A percentile compares a stretch with the other conserved stretches of the same genome.
These are phyloP conservation scores for Lates calcarifer DNA, from an alignment of 2,113 vertebrate species.

Conservation along the genomic window DNA sequence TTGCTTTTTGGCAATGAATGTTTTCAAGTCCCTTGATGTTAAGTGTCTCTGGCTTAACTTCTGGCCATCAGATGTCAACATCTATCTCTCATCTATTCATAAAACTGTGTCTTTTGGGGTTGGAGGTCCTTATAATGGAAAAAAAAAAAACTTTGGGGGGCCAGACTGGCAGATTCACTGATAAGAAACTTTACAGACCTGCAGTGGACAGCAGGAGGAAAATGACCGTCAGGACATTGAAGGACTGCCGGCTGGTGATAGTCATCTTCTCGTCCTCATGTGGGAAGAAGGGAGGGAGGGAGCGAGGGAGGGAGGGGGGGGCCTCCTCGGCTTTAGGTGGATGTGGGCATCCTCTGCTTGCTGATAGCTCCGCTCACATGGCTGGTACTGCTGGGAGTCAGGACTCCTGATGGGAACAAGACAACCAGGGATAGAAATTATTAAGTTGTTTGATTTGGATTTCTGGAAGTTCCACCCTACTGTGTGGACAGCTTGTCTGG, in stretches of 20 bases:
- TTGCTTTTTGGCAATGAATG: constrained; percentile 35
- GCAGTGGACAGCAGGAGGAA: constrained; percentile 91
- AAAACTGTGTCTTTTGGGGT: constrained; percentile 15
- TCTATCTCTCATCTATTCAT: constrained; percentile 1
- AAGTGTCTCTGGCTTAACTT: constrained; percentile 39
- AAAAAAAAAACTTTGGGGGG: not conserved
- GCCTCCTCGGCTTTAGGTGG: constrained; percentile 73
- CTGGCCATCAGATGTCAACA: constrained; percentile 49
- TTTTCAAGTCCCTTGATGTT: constrained; percentile 28
- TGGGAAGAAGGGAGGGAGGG: constrained; percentile 69
- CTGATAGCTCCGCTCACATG: constrained; percentile 80
- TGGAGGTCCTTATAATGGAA: constrained; percentile 1
- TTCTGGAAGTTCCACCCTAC: constrained; percentile 50
- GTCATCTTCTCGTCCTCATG: constrained; percentile 96
- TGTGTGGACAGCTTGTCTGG: constrained; percentile 56
- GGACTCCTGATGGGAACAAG: constrained; percentile 75
- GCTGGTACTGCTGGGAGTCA: constrained; percentile 69
- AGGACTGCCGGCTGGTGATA: constrained; percentile 92
- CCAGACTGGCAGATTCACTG: constrained; percentile 16
- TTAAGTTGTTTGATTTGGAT: constrained; percentile 62
- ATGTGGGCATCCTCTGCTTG: constrained; percentile 74
- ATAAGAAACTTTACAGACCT: constrained; percentile 84
- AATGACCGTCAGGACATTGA: constrained; percentile 91
- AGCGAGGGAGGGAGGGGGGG: constrained; percentile 38
- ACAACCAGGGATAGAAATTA: constrained; percentile 56